Evolutionary conservation across 2,113 vertebrate genomes (phyloP).

Genomic region (Mus musculus): GRCm39 chr16:35536001-35536500

Average conservation of each 20-base stretch:
- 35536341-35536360: conserved; percentile 31
- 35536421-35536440: conserved; percentile 33
- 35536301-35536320: conserved; percentile 55
- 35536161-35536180: conserved; percentile 44
- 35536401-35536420: conserved; percentile 46
- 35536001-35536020: background rate
- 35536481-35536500: conserved; percentile 1
- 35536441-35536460: conserved; percentile 24
- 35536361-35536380: conserved; percentile 31
- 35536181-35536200: conserved; percentile 12
- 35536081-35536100: conserved; percentile 11
- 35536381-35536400: conserved; percentile 38
- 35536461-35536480: background rate
- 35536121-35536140: background rate
- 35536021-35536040: background rate
- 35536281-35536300: conserved; percentile 66
- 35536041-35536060: background rate
- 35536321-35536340: conserved; percentile 53
- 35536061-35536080: background rate
- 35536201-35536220: background rate
- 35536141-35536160: conserved; percentile 48
- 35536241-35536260: conserved; percentile 22
- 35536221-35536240: background rate
- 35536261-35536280: conserved; percentile 47
- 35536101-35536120: background rate